Base-by-base conservation (phyloP, 1,140 invertebrate species). In the Drosophila arawakana region DNA sequence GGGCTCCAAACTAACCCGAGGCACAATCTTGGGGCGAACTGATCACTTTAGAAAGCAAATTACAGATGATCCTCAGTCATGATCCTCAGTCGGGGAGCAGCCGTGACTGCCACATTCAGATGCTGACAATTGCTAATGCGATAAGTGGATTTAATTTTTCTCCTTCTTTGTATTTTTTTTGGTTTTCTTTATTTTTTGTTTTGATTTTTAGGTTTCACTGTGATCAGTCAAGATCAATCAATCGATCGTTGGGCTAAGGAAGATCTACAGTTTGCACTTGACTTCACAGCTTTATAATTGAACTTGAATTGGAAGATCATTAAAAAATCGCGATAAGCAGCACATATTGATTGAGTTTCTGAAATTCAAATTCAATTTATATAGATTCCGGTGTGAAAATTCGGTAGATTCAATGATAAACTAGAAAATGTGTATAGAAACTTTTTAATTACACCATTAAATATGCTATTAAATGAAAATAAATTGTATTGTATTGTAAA, bases 1-100 rank as follows among this genome's bases (percentile, higher is more conserved):
- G 9, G 13, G 18, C 41, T 44, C 11, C 10, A n/a, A 30, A 41
- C 35, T 30, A 47, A 54, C 43, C 50, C 34, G n/a, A 55, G 50
- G 25, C 49, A 34, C 37, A 54, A 52, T 18, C 57, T 50, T 9
- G 8, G 43, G 61, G 44, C 60, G 47, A 60, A 63, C 70, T 46
- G 65, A 80, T 81, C 78, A 76, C 69, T 82, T 83, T 83, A 84
- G 80, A 83, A 83, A 83, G 80, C 80, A 83, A 83, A 83, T 83
- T 83, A 83, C 74, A 76, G 81, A 80, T 82, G 80, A 82, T 82
- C 80, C 80, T 82, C 78, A 67, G 66, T 83, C 81, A 84, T 83
- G 80, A 83, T 83, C 72, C 72, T 39, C 58, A 57, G 65, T 47
- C 21, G 52, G 50, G 30, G 37, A 69, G 46, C 55, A 47, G 58